phyloP scores from a whole-genome alignment of 2,113 vertebrate genomes.

The Anser cygnoides region DNA sequence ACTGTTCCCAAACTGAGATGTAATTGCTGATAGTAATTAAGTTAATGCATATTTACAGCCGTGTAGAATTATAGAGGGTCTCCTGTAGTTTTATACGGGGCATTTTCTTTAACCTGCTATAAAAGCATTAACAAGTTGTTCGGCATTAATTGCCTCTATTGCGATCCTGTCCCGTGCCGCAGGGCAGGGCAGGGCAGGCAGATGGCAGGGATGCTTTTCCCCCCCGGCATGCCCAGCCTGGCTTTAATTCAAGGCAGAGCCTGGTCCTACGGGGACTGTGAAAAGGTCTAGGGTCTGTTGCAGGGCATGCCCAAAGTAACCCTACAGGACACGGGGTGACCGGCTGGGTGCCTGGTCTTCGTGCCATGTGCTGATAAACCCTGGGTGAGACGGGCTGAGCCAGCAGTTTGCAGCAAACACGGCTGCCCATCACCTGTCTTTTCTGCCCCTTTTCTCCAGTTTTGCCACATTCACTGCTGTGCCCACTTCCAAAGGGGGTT shows the following conservation, averaged over 20 bases:
- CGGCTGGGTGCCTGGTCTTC: neutral
- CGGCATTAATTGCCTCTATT: constrained; percentile 75
- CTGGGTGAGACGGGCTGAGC: neutral
- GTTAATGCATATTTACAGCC: constrained; percentile 96
- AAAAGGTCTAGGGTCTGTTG: neutral
- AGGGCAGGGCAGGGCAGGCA: neutral
- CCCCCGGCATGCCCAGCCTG: neutral
- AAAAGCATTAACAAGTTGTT: constrained; percentile 91
- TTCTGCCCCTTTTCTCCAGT: neutral
- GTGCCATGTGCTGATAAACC: neutral
- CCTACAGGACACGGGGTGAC: neutral
- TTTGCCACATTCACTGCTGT: neutral
- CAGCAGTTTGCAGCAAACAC: neutral
- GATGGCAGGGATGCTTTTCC: neutral
- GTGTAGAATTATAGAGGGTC: constrained; percentile 85
- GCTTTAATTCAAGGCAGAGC: neutral
- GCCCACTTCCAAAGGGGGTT: neutral
- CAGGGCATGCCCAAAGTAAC: neutral
- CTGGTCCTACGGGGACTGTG: neutral
- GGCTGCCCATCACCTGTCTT: neutral
- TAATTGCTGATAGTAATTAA: constrained; percentile 88
- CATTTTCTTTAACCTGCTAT: constrained; percentile 83
- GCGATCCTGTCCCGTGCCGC: constrained; percentile 69
- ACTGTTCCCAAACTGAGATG: constrained; percentile 85
- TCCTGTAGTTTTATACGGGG: constrained; percentile 89